These are phyloP conservation scores for Diorhabda elongata DNA, from an alignment of 1,140 invertebrate genomes.

Conservation along the genomic window DNA sequence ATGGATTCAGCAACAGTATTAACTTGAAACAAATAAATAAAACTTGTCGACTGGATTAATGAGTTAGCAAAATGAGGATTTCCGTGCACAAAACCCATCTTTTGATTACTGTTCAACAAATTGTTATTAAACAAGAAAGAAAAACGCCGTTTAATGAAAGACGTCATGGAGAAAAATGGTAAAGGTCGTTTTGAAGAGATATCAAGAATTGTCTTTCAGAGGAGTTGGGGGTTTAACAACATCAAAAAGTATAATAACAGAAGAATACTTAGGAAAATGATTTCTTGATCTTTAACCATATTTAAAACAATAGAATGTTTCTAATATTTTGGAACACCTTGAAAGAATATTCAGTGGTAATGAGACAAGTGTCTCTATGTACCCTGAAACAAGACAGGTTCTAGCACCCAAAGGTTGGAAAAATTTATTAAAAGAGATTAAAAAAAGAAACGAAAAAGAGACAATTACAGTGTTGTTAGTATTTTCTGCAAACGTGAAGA, in stretches of 20 bases:
- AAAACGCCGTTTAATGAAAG: conserved; percentile 26
- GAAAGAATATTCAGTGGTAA: conserved; percentile 39
- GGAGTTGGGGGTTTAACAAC: background rate
- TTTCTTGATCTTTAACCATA: background rate
- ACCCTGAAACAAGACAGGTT: too few relatives aligned
- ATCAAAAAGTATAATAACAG: background rate
- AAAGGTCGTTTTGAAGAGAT: too few relatives aligned
- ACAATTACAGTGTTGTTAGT: conserved; percentile 23
- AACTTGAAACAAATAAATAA: conserved; percentile 23
- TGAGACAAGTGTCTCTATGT: too few relatives aligned
- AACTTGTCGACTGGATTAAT: conserved; percentile 22
- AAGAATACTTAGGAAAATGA: too few relatives aligned
- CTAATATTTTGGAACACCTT: conserved; percentile 34
- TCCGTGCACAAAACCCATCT: background rate
- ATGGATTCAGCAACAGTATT: conserved; percentile 26
- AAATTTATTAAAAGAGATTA: too few relatives aligned
- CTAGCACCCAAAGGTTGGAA: too few relatives aligned
- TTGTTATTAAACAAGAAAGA: background rate
- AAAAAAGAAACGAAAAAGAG: conserved; percentile 31
- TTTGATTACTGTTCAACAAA: background rate
- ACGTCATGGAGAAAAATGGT: conserved; percentile 4
- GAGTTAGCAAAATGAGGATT: background rate
- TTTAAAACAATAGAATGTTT: conserved; percentile 10
- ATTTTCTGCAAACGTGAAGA: conserved; percentile 15
- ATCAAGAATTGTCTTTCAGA: background rate